Conservation (phyloP, 2,113 vertebrate species). For the Pogona vitticeps region DNA sequence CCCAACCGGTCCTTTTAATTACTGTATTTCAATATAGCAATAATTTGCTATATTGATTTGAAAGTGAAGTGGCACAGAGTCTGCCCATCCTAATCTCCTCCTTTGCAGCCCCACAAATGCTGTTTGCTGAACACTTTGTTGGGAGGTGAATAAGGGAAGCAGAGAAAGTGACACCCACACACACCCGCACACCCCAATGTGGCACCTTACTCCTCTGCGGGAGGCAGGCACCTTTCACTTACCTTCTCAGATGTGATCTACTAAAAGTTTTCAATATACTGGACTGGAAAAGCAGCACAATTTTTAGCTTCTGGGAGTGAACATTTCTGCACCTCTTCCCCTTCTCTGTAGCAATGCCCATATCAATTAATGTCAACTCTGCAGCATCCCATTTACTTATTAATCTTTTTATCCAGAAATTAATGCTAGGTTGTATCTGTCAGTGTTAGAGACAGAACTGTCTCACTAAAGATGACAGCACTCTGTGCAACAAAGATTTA, state of each 20-base stretch:
- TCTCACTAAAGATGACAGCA: neutral
- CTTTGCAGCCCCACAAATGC: neutral
- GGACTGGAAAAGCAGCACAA: neutral
- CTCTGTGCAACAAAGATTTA: neutral
- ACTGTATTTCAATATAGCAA: neutral
- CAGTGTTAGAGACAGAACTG: neutral
- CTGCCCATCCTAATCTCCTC: neutral
- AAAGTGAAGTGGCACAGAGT: neutral
- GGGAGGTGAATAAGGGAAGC: neutral
- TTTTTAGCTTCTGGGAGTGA: neutral
- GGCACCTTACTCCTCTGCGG: no score
- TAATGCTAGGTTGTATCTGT: neutral
- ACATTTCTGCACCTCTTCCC: neutral
- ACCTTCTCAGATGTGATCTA: neutral
- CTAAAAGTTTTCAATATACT: neutral
- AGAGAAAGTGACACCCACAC: neutral
- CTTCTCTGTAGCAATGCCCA: no score
- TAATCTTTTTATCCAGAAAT: neutral
- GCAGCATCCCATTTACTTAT: neutral
- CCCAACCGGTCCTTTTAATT: neutral
- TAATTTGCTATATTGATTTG: conserved; percentile 1
- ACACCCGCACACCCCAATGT: no score
- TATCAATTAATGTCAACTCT: neutral
- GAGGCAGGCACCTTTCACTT: neutral
- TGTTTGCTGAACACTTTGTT: neutral